These are phyloP conservation scores for Urocynchramus pylzowi DNA, from an alignment of 2,113 vertebrate genomes.

Conservation along the genomic window DNA sequence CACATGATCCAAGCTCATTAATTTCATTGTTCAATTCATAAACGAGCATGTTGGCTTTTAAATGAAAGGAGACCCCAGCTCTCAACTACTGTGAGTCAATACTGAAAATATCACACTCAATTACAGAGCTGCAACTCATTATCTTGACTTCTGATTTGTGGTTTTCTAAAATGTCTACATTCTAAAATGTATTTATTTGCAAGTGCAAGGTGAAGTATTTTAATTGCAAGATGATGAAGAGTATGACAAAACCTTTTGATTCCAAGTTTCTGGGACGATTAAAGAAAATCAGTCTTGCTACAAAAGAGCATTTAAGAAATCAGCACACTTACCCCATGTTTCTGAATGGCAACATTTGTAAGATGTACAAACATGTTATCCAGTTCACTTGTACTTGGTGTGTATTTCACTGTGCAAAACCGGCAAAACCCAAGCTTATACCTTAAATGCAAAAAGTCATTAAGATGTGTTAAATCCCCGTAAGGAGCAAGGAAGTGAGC, in stretches of 20 bases:
- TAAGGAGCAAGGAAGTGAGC: neutral
- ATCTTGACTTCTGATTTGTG: neutral
- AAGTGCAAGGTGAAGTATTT: neutral
- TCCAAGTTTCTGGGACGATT: neutral
- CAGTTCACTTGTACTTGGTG: constrained; percentile 92
- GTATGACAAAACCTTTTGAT: neutral
- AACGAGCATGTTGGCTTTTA: neutral
- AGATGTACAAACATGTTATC: constrained; percentile 99
- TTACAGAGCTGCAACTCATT: neutral
- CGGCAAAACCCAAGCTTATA: constrained; percentile 96
- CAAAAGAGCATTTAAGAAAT: neutral
- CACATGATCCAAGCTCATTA: neutral
- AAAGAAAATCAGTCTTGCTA: neutral
- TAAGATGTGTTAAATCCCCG: neutral
- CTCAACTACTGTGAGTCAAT: neutral
- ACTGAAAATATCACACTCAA: neutral
- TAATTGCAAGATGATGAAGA: neutral
- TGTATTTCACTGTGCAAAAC: constrained; percentile 98
- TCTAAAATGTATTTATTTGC: neutral
- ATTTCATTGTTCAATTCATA: neutral
- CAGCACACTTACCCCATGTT: constrained; percentile 84
- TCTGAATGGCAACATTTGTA: constrained; percentile 98
- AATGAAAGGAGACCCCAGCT: neutral
- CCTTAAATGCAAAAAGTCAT: constrained; percentile 70
- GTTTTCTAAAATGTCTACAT: neutral